Evolutionary conservation across 2,888 invertebrate species (phyloP), one percentile per base, ranked within the genome.

Genomic region (Chalcosyrphus nemorum): DNA sequence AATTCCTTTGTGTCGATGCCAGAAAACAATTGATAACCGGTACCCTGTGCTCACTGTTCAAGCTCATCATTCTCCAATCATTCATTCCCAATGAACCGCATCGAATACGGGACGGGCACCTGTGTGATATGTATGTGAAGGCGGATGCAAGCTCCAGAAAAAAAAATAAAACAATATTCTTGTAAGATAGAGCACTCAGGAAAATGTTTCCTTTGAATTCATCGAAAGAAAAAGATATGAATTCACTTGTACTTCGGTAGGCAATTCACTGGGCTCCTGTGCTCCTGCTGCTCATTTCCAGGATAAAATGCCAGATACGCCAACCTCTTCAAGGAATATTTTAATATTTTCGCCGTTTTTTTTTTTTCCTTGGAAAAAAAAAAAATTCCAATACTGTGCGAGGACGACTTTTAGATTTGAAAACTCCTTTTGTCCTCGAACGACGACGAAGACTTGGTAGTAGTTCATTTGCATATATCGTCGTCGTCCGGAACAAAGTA

Each of bases 1-100:
- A 35, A 17, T 43, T 59, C 41, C 75, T 68, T 76, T 76, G 50
- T 76, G 66, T n/a, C 45, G 50, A 59, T 17, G 29, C 59, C 52
- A 29, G 35, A 38, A 63, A 54, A 57, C 76, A 76, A 72, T 77
- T 71, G 76, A 66, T 77, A 77, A 71, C 57, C 71, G 54, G 45
- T 61, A 65, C 57, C 57, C 65, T 47, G 45, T 61, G 47, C 43
- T 50, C 56, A 76, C 35, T 71, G 65, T 70, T 81, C 54, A 72
- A 77, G 59, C 76, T 81, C 54, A 72, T 82, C 72, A 77, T 59
- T 76, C 70, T 81, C 27, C 43, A 76, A 81, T 72, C 76, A 76
- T 66, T 75, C 66, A 43, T 68, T 38, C 59, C 52, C 50, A 66
- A 17, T 66, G 61, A 82, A 82, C 71, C 71, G 59, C 76, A 76